Conservation (phyloP, 2,888 invertebrate genomes). For the Cecidostiba fungosa region DNA sequence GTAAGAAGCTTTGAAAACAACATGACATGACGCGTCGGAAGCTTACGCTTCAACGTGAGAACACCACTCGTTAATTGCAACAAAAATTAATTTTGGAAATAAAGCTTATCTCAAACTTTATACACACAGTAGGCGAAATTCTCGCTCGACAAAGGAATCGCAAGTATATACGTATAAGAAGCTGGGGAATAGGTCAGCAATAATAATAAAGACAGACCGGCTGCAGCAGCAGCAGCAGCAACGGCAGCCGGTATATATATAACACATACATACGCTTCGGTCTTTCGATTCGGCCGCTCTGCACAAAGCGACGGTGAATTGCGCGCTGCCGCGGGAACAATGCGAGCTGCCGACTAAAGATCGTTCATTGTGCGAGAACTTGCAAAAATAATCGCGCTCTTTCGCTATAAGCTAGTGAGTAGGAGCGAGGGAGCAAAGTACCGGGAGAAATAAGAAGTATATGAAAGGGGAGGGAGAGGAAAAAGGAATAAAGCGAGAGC, state of each 20-base stretch:
- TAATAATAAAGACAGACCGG: constrained; percentile 31
- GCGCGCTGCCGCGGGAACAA: constrained; percentile 51
- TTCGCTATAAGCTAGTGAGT: not conserved
- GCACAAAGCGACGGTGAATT: constrained; percentile 57
- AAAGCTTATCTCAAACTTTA: not conserved
- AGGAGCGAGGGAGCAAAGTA: not conserved
- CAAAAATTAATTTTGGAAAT: not conserved
- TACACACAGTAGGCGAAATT: not conserved
- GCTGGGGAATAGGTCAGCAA: constrained; percentile 55
- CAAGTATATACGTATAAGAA: not conserved
- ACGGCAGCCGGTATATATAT: not conserved
- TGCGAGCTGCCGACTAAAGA: constrained; percentile 42
- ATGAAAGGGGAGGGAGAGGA: not conserved
- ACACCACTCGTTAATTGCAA: no score
- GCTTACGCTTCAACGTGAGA: no score
- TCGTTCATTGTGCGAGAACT: constrained; percentile 59
- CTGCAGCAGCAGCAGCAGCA: no score
- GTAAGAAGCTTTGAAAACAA: not conserved
- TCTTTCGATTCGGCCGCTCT: constrained; percentile 33
- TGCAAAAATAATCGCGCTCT: constrained; percentile 61
- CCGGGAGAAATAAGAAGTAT: constrained; percentile 27
- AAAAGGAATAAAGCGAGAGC: not conserved
- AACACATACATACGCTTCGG: not conserved
- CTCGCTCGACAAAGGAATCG: constrained; percentile 28
- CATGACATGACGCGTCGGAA: no score